These are phyloP conservation scores for Muscicapa striata DNA, from an alignment of 2,797 vertebrate species.

Conservation along the genomic window DNA sequence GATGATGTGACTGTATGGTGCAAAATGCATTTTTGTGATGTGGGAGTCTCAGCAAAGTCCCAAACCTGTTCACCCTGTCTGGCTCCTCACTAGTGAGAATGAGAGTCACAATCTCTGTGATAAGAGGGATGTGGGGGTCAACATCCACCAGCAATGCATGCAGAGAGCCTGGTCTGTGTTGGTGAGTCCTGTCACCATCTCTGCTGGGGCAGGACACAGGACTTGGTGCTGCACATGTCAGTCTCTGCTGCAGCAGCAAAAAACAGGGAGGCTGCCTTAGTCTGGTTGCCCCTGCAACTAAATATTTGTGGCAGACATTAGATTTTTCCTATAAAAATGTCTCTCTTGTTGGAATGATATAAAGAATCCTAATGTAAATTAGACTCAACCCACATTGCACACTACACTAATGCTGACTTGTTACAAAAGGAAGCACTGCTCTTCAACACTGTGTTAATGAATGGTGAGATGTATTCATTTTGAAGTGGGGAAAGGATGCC, in stretches of 20 bases:
- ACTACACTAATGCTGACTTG: background rate
- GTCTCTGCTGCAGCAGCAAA: background rate
- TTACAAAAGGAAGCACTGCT: background rate
- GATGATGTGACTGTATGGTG: background rate
- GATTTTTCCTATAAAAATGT: background rate
- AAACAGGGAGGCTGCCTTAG: background rate
- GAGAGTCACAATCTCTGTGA: background rate
- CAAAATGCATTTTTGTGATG: background rate
- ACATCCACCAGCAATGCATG: background rate
- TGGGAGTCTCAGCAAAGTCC: background rate
- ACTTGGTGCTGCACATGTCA: background rate
- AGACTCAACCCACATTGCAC: background rate
- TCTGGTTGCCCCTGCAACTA: background rate
- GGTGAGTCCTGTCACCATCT: background rate
- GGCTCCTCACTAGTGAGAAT: background rate
- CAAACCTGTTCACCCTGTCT: background rate
- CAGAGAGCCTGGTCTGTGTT: background rate
- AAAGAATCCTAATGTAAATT: background rate
- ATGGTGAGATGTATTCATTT: background rate
- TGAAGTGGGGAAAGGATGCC: background rate
- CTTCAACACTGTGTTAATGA: background rate
- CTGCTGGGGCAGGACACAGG: background rate
- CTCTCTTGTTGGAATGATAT: background rate
- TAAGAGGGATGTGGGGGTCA: background rate
- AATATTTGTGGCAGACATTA: background rate